phyloP scores from a whole-genome alignment of 1,140 invertebrate genomes.

The Anthonomus grandis region DNA sequence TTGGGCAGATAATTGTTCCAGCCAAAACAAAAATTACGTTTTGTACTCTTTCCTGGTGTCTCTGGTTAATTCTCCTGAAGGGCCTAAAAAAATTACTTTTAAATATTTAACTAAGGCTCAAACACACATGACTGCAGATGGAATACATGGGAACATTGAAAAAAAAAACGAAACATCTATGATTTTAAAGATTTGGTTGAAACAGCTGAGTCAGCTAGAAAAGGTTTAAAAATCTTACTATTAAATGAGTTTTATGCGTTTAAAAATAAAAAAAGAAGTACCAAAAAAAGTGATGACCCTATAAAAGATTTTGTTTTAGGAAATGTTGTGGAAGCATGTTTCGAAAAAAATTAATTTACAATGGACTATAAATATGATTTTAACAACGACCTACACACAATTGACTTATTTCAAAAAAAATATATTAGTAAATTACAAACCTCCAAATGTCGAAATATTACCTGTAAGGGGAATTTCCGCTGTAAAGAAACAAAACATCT shows the following conservation, averaged over 20 bases:
- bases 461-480: background rate
- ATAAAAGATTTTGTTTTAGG: background rate
- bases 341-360: background rate
- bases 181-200: background rate
- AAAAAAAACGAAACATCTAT: background rate
- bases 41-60: background rate
- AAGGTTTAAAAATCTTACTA: background rate
- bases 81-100: background rate
- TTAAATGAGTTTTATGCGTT: background rate
- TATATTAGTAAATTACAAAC: no score
- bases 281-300: background rate
- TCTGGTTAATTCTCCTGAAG: background rate
- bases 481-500: background rate
- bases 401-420: slow-evolving; percentile 7
- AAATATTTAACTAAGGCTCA: background rate
- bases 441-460: background rate
- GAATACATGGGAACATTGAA: slow-evolving; percentile 3
- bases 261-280: background rate
- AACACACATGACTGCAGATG: background rate
- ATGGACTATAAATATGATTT: slow-evolving; percentile 3
- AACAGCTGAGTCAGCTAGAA: background rate
- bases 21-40: slow-evolving; percentile 4
- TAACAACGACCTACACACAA: background rate
- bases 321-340: background rate
- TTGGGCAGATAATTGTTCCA: background rate